phyloP scores from a whole-genome alignment of 1,140 invertebrate genomes.

The Temnothorax nylanderi region DNA sequence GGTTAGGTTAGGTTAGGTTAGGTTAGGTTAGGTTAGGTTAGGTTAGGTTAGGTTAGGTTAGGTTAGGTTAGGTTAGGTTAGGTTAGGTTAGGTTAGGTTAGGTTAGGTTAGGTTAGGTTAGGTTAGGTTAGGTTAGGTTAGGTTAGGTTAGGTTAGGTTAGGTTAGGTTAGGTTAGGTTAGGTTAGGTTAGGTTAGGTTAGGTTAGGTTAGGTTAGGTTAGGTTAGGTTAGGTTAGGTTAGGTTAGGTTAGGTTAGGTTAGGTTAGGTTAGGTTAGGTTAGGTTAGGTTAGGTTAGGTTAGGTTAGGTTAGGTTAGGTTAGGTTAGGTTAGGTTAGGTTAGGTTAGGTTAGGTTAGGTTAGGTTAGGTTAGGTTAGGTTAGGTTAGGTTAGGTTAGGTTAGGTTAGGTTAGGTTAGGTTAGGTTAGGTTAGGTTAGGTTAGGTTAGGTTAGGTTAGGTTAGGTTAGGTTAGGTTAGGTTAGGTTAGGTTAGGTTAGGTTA shows the following conservation, averaged over 20 bases:
- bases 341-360: neutral
- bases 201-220: constrained; percentile 37
- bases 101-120: constrained; percentile 25
- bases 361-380: neutral
- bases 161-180: constrained; percentile 20
- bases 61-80: constrained; percentile 1
- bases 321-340: neutral
- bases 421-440: neutral
- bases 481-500: neutral
- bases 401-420: neutral
- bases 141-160: constrained; percentile 22
- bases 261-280: constrained; percentile 8
- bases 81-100: constrained; percentile 4
- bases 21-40: constrained; percentile 12
- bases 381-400: neutral
- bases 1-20: constrained; percentile 10
- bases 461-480: neutral
- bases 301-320: neutral
- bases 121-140: constrained; percentile 17
- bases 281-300: neutral
- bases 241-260: constrained; percentile 13
- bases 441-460: neutral
- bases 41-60: constrained; percentile 13
- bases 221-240: constrained; percentile 27
- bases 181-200: constrained; percentile 26